Evolutionary conservation across 2,113 vertebrate genomes (phyloP).

Genomic region (Sander lucioperca): DNA sequence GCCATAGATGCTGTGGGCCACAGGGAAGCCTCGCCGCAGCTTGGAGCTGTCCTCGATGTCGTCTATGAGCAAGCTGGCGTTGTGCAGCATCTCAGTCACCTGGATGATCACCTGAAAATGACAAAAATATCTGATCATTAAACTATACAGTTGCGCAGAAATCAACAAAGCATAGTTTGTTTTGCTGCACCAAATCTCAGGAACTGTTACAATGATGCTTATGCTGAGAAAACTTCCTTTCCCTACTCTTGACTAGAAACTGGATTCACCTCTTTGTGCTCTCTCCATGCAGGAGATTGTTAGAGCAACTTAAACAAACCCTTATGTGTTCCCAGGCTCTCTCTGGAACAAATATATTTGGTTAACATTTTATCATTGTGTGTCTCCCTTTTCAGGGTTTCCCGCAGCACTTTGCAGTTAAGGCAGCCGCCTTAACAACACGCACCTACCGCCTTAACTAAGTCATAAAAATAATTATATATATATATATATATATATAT

Average conservation of each 20-base stretch:
- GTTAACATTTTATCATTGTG: too few species aligned
- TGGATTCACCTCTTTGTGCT: too few species aligned
- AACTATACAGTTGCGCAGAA: not conserved
- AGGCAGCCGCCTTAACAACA: too few species aligned
- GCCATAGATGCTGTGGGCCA: conserved; percentile 98
- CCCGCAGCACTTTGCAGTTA: too few species aligned
- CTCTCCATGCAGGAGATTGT: too few species aligned
- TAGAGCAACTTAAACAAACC: too few species aligned
- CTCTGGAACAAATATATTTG: too few species aligned
- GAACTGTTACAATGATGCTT: not conserved
- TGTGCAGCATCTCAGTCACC: conserved; percentile 99
- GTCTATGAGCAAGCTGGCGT: conserved; percentile 96
- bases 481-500: too few species aligned
- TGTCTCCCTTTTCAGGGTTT: too few species aligned
- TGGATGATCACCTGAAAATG: conserved; percentile 91
- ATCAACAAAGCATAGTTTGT: not conserved
- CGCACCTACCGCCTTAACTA: too few species aligned
- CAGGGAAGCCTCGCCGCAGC: conserved; percentile 95
- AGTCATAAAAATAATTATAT: too few species aligned
- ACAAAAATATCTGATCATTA: not conserved
- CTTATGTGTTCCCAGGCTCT: too few species aligned
- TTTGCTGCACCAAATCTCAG: not conserved
- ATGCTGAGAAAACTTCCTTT: not conserved
- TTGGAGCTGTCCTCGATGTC: conserved; percentile 98
- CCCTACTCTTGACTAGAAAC: not conserved